Evolutionary conservation across 2,888 invertebrate genomes (phyloP), one percentile per base, ranked within the genome.

Genomic region (Colletes collaris): DNA sequence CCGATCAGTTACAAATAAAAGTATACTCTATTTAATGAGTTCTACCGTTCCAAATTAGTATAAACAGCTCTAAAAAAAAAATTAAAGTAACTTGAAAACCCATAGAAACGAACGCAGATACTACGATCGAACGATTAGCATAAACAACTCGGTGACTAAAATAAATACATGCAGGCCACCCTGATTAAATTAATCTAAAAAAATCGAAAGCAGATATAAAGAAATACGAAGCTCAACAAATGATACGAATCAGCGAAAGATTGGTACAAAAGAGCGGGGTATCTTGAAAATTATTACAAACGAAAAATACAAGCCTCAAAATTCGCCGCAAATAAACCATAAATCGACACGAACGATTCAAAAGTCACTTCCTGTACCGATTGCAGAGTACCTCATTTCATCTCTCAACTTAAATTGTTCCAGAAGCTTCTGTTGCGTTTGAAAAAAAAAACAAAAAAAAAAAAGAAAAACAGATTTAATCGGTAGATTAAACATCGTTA

Each of bases 151-250:
- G 35, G 56, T 19, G 19, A 55, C 55, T 55, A 19, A 19, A 10
- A 19, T 19, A 11, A 35, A 6, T 35, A 11, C 10, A 56, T 27
- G 11, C 27, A 6, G 3, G 37, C 13, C 7, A 37, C n/a, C 6
- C 6, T 6, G 37, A 37, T n/a, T n/a, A 58, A 58, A 37, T 37
- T 58, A 58, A 58, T n/a, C n/a, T 58, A 58, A 58, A 58, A 37
- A 58, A 58, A 58, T 58, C n/a, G n/a, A 37, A 13, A 37, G 37
- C 27, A 3, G 37, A 58, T 37, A n/a, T 58, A 58, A 58, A 58
- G n/a, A 37, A 58, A 16, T 0, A 13, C 37, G 37, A 4, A 2
- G 7, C n/a, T n/a, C n/a, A 6, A 37, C 40, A n/a, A 37, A n/a
- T 40, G n/a, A 37, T 8, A 58, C 58, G n/a, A 58, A 58, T 58